phyloP scores from a whole-genome alignment of 2,113 vertebrate species.

The Eretmochelys imbricata region DNA sequence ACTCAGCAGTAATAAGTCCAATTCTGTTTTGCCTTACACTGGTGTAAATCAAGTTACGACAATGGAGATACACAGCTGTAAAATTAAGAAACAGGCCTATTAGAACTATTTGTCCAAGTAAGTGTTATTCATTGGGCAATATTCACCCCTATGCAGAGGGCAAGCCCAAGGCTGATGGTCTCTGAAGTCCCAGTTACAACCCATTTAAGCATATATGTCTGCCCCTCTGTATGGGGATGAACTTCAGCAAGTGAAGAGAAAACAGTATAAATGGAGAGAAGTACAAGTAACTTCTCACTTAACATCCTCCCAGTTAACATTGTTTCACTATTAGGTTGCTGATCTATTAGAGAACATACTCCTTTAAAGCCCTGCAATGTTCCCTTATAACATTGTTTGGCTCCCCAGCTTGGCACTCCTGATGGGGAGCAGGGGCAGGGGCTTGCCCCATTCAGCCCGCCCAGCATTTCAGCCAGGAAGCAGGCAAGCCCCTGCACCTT shows the following conservation, averaged over 20 bases:
- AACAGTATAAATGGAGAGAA: neutral
- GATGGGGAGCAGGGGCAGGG: too few relatives aligned
- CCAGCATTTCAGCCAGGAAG: too few relatives aligned
- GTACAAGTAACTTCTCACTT: too few relatives aligned
- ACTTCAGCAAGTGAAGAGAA: neutral
- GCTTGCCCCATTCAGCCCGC: too few relatives aligned
- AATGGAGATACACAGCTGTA: neutral
- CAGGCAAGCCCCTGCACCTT: too few relatives aligned
- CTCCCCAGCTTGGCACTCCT: too few relatives aligned
- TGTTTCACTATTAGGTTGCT: too few relatives aligned
- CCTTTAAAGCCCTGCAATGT: too few relatives aligned
- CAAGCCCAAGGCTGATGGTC: neutral
- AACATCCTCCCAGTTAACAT: too few relatives aligned
- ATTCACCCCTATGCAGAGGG: rapidly evolving
- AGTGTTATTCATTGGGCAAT: neutral
- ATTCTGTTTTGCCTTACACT: neutral
- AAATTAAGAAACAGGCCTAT: neutral
- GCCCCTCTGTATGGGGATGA: neutral
- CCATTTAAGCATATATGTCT: rapidly evolving
- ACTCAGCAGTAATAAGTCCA: neutral
- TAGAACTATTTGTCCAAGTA: neutral
- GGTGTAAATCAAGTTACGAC: neutral
- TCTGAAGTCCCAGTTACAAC: rapidly evolving
- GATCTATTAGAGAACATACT: too few relatives aligned
- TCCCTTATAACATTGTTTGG: too few relatives aligned